Evolutionary conservation across 2,797 vertebrate genomes (phyloP).

Genomic region (Rhinella marina): DNA sequence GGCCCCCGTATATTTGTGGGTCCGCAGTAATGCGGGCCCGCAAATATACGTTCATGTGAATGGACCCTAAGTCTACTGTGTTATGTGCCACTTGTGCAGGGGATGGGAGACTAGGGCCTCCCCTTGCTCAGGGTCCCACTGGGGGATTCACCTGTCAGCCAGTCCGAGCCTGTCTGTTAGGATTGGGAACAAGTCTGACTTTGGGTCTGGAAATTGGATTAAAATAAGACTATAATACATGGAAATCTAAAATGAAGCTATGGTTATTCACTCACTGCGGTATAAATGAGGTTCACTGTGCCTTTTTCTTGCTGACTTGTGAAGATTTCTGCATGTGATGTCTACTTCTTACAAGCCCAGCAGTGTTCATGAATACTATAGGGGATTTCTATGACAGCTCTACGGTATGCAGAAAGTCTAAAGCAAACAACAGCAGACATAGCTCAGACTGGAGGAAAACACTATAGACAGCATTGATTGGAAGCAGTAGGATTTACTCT

Average conservation of each 20-base stretch:
- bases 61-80: too few species aligned
- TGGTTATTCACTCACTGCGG: neutral
- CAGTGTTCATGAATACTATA: neutral
- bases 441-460: constrained; percentile 24
- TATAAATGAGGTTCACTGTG: neutral
- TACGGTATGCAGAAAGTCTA: neutral
- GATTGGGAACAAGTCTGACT: neutral
- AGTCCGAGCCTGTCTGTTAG: neutral
- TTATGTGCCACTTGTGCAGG: too few species aligned
- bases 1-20: too few species aligned
- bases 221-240: neutral
- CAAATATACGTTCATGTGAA: too few species aligned
- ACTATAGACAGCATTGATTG: constrained; percentile 40
- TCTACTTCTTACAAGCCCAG: neutral
- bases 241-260: neutral
- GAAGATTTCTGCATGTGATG: constrained; percentile 19
- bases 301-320: neutral
- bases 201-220: neutral
- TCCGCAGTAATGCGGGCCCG: too few species aligned
- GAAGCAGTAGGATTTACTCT: constrained; percentile 39
- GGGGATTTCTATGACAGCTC: neutral
- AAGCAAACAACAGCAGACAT: constrained; percentile 10
- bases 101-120: too few species aligned
- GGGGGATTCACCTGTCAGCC: too few species aligned
- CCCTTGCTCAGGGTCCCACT: too few species aligned